Percentiles rank a stretch among this genome's conserved stretches.
These are phyloP conservation scores for Isurus oxyrinchus DNA, from an alignment of 2,113 vertebrate genomes.

Conservation along the genomic window DNA sequence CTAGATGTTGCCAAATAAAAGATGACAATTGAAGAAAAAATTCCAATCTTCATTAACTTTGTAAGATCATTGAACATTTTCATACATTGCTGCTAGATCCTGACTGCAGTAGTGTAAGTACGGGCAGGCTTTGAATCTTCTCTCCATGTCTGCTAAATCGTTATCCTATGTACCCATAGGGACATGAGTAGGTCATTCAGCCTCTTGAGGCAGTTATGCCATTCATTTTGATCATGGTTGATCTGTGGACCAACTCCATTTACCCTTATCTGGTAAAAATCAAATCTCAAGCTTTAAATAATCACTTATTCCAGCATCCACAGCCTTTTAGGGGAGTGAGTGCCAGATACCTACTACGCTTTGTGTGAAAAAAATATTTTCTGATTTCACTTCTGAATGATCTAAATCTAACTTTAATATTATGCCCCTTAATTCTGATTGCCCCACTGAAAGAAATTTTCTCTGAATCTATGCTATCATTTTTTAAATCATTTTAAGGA, in stretches of 20 bases:
- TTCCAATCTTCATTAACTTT: no score
- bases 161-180: not conserved
- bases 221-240: not conserved
- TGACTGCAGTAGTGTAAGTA: not conserved
- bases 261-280: not conserved
- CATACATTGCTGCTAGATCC: not conserved
- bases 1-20: not conserved
- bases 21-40: no score
- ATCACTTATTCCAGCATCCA: not conserved
- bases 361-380: not conserved
- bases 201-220: not conserved
- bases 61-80: no score
- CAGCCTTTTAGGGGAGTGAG: not conserved
- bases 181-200: not conserved
- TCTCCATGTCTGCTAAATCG: not conserved
- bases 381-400: not conserved
- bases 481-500: not conserved
- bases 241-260: not conserved
- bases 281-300: not conserved
- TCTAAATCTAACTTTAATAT: not conserved
- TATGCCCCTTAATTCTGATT: not conserved
- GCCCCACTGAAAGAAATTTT: not conserved
- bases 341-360: not conserved
- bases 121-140: not conserved
- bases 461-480: not conserved